These are phyloP conservation scores for Ennomos fuscantarius DNA, from an alignment of 2,888 invertebrate species.

Conservation along the genomic window DNA sequence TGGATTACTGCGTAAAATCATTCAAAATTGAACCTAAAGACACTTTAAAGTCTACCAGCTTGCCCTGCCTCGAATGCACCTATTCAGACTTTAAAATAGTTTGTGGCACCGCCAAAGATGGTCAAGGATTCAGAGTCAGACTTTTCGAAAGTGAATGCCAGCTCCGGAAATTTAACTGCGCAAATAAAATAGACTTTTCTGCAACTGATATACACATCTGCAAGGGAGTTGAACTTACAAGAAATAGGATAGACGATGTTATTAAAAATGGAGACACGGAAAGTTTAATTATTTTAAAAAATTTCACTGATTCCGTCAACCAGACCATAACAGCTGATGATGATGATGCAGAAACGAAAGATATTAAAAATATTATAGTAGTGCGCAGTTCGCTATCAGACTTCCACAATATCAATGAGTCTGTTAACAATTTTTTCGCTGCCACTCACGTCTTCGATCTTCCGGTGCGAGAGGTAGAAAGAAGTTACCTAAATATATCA, in stretches of 20 bases:
- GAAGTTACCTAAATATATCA: conserved; percentile 42
- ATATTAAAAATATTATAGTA: conserved; percentile 53
- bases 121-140: conserved; percentile 59
- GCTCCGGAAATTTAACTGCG: conserved; percentile 60
- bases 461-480: conserved; percentile 54
- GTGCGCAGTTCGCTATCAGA: conserved; percentile 57
- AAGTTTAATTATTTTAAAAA: no score
- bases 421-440: conserved; percentile 68
- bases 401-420: conserved; percentile 57
- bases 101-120: conserved; percentile 62
- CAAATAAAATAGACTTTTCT: conserved; percentile 47
- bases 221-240: conserved; percentile 33
- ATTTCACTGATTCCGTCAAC: no score
- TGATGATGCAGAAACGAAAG: neutral
- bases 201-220: conserved; percentile 61
- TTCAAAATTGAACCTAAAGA: conserved; percentile 23
- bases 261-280: neutral
- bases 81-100: conserved; percentile 38
- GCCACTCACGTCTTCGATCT: conserved; percentile 65
- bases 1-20: conserved; percentile 53
- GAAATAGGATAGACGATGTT: neutral
- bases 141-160: conserved; percentile 61
- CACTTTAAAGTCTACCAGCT: neutral
- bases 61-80: conserved; percentile 39
- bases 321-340: neutral